A percentile compares a stretch with the other conserved stretches of the same genome.
Evolutionary conservation across 2,797 vertebrate species (phyloP).

Genomic region (Enteromius paludinosus): DNA sequence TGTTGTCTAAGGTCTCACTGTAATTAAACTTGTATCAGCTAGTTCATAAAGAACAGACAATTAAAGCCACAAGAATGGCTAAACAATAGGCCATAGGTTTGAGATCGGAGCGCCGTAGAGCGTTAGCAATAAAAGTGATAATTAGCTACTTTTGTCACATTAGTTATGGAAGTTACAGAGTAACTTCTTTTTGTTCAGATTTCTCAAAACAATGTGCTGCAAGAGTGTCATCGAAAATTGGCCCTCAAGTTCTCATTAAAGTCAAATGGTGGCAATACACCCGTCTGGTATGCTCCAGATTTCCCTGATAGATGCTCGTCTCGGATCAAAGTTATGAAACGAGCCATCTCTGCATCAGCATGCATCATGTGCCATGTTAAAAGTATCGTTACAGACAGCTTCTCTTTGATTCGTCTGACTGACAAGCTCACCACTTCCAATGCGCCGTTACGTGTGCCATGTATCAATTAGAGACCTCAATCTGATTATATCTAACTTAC

Average conservation of each 20-base stretch:
- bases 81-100: slow-evolving; percentile 44
- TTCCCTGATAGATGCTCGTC: slow-evolving; percentile 35
- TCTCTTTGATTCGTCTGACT: slow-evolving; percentile 48
- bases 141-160: slow-evolving; percentile 46
- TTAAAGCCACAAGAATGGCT: slow-evolving; percentile 47
- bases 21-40: slow-evolving; percentile 70
- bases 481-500: slow-evolving; percentile 50
- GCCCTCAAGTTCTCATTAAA: slow-evolving; percentile 29
- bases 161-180: slow-evolving; percentile 33
- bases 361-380: slow-evolving; percentile 5
- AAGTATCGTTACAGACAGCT: slow-evolving; percentile 34
- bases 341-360: slow-evolving; percentile 14
- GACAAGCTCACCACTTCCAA: slow-evolving; percentile 36
- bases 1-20: slow-evolving; percentile 66
- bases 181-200: slow-evolving; percentile 15
- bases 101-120: background rate
- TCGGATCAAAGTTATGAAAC: slow-evolving; percentile 37
- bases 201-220: slow-evolving; percentile 13
- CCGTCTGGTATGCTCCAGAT: background rate
- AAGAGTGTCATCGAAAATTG: slow-evolving; percentile 20
- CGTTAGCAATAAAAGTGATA: slow-evolving; percentile 38
- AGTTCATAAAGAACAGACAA: slow-evolving; percentile 52
- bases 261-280: slow-evolving; percentile 7
- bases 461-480: slow-evolving; percentile 57
- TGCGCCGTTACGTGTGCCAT: slow-evolving; percentile 12